A percentile compares a stretch with the other conserved stretches of the same genome.
Conservation (phyloP, 64 coral and sea anemone genomes). For the Acropora yongei region DNA sequence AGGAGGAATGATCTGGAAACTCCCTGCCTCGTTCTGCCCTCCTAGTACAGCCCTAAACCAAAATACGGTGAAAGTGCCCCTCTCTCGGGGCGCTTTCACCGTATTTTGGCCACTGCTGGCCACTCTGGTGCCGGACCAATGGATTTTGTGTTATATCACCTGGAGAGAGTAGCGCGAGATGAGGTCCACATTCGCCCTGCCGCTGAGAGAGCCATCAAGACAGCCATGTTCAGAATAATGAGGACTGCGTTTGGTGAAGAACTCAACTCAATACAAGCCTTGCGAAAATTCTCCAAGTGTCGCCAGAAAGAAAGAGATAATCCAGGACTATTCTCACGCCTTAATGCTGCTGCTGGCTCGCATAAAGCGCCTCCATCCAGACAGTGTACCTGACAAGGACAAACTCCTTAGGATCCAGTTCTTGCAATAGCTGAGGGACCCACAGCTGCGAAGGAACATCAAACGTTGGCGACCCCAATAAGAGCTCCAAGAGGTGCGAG, state of each 20-base stretch:
- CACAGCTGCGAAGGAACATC: constrained; percentile 47
- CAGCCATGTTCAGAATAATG: constrained; percentile 24
- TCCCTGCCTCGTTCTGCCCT: too few species aligned
- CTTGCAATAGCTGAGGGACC: constrained; percentile 48
- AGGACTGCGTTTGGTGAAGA: constrained; percentile 33
- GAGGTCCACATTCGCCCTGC: not conserved
- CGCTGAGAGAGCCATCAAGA: not conserved
- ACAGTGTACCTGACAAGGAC: constrained; percentile 14
- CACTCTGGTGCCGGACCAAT: too few species aligned
- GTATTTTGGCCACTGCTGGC: too few species aligned
- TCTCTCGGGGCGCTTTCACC: too few species aligned
- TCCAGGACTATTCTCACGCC: constrained; percentile 57
- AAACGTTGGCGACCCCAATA: constrained; percentile 29
- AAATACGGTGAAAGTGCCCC: too few species aligned
- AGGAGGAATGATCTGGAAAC: too few species aligned
- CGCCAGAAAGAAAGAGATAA: constrained; percentile 20
- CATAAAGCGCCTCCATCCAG: not conserved
- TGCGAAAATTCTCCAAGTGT: constrained; percentile 42
- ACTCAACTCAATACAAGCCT: constrained; percentile 39
- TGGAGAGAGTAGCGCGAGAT: too few species aligned
- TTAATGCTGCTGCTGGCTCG: constrained; percentile 36
- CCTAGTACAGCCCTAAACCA: too few species aligned
- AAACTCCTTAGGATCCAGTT: constrained; percentile 46
- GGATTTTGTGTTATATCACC: too few species aligned
- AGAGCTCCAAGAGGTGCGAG: constrained; percentile 19